Percentiles rank a stretch among this genome's conserved stretches.
Evolutionary conservation across 2,113 vertebrate species (phyloP).

Genomic region (Syngnathus floridae): DNA sequence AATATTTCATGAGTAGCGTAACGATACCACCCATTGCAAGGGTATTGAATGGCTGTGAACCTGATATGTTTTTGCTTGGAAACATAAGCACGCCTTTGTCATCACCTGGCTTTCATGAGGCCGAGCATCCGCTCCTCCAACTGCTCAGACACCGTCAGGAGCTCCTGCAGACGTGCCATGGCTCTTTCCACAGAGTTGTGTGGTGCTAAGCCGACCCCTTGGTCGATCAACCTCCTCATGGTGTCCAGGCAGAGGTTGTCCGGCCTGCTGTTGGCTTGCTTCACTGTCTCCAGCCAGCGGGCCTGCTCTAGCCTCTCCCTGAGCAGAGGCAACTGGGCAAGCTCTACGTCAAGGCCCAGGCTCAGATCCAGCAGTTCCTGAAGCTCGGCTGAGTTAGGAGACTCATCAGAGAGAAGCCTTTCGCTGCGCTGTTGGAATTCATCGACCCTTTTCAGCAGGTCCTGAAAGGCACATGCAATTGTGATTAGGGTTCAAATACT

Average conservation of each 20-base stretch:
- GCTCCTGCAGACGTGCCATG: slow-evolving; percentile 91
- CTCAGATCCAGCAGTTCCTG: slow-evolving; percentile 85
- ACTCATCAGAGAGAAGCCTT: slow-evolving; percentile 79
- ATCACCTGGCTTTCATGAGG: slow-evolving; percentile 86
- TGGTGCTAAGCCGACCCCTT: slow-evolving; percentile 86
- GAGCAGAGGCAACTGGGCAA: slow-evolving; percentile 80
- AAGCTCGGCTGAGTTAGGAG: slow-evolving; percentile 75
- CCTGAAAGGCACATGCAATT: slow-evolving; percentile 62
- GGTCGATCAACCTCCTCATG: slow-evolving; percentile 94
- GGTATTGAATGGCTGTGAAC: not conserved
- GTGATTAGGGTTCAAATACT: not conserved
- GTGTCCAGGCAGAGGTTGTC: slow-evolving; percentile 81
- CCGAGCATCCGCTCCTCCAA: slow-evolving; percentile 87
- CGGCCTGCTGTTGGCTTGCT: slow-evolving; percentile 75
- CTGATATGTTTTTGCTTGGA: not conserved
- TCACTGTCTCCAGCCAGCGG: slow-evolving; percentile 87
- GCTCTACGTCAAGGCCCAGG: slow-evolving; percentile 87
- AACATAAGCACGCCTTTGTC: not conserved
- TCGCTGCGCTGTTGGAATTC: slow-evolving; percentile 84
- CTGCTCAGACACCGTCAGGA: slow-evolving; percentile 91
- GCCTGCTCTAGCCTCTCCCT: slow-evolving; percentile 85
- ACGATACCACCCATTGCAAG: not conserved
- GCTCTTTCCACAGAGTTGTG: slow-evolving; percentile 86
- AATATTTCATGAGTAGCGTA: not conserved
- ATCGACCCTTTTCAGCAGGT: slow-evolving; percentile 84